Evolutionary conservation across 2,888 invertebrate genomes (phyloP).

Genomic region (Plagodis pulveraria): DNA sequence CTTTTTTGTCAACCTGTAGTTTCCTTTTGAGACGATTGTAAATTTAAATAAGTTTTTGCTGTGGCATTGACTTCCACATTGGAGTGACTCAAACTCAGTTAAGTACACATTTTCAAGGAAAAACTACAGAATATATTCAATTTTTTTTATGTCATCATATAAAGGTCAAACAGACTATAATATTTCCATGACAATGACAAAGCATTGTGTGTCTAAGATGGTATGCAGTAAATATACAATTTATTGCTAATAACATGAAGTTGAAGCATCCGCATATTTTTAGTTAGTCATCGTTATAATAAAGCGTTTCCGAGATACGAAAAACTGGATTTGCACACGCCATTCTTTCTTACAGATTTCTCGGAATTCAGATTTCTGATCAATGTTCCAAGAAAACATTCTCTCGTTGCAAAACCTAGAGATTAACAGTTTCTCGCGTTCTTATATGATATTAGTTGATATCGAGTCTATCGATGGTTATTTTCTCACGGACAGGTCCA

Average conservation of each 20-base stretch:
- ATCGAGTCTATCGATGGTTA: constrained; percentile 30
- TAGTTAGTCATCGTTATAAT: constrained; percentile 23
- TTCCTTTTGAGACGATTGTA: constrained; percentile 4
- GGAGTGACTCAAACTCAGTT: too few species aligned
- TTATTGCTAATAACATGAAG: constrained; percentile 19
- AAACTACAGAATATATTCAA: too few species aligned
- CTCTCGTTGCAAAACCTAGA: constrained; percentile 8
- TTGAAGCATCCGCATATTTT: constrained; percentile 22
- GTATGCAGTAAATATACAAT: constrained; percentile 19
- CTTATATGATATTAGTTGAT: constrained; percentile 1
- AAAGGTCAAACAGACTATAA: constrained; percentile 8
- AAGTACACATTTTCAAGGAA: too few species aligned
- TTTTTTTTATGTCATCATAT: too few species aligned
- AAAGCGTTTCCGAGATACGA: constrained; percentile 21
- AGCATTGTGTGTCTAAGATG: constrained; percentile 20
- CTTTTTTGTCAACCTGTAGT: constrained; percentile 1
- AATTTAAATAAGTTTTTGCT: not conserved
- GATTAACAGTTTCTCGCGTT: constrained; percentile 5
- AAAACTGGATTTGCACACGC: constrained; percentile 22
- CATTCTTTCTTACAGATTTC: constrained; percentile 21
- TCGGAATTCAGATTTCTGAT: constrained; percentile 25
- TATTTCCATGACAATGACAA: constrained; percentile 14
- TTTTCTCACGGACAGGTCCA: constrained; percentile 46
- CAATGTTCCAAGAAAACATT: constrained; percentile 23
- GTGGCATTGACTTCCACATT: too few species aligned